Evolutionary conservation across 2,888 invertebrate genomes (phyloP).

Genomic region (Tridacna gigas): DNA sequence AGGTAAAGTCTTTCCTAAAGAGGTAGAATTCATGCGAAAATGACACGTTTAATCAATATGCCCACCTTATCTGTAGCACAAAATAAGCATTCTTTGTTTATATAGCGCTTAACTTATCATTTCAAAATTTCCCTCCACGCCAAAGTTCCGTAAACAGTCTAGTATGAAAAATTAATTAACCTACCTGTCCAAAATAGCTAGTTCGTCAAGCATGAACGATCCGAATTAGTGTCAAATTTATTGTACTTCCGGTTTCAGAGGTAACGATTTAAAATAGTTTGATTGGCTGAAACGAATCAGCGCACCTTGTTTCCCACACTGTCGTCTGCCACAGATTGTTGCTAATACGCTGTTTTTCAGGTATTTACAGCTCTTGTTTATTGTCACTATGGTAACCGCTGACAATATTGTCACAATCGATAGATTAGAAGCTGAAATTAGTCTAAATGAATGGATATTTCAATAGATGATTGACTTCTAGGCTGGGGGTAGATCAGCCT

Average conservation of each 20-base stretch:
- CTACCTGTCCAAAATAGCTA: constrained; percentile 5
- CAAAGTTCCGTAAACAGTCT: not conserved
- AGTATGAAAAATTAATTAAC: constrained; percentile 23
- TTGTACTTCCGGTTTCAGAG: constrained; percentile 11
- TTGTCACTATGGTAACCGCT: constrained; percentile 15
- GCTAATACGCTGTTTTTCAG: constrained; percentile 13
- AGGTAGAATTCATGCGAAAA: too few species aligned
- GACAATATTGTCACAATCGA: constrained; percentile 18
- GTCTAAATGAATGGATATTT: not conserved
- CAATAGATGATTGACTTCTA: not conserved
- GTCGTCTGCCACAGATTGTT: constrained; percentile 10
- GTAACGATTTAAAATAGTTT: not conserved
- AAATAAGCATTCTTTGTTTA: not conserved
- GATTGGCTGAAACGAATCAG: constrained; percentile 7
- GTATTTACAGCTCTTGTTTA: constrained; percentile 18
- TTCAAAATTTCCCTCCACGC: constrained; percentile 19
- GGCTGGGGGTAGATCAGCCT: not conserved
- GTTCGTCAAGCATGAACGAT: constrained; percentile 30
- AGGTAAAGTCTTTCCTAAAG: too few species aligned
- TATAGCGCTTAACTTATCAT: not conserved
- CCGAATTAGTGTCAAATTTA: constrained; percentile 18
- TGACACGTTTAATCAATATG: constrained; percentile 11
- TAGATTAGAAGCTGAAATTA: constrained; percentile 21
- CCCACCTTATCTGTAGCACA: not conserved
- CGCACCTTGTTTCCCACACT: constrained; percentile 17